Conservation (phyloP, 2,113 vertebrate genomes). For the Grantiella picta region DNA sequence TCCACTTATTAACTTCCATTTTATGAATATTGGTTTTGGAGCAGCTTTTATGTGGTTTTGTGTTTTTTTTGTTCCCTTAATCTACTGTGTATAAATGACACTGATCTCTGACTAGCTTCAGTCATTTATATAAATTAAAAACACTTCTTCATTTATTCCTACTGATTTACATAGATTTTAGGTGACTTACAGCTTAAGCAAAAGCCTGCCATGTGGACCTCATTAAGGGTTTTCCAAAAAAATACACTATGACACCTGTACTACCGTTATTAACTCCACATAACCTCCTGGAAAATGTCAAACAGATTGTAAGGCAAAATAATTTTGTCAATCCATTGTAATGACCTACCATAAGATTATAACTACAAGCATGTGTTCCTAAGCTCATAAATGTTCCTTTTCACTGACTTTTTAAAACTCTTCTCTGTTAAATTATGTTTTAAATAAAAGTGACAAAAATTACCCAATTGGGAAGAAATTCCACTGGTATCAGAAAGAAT, state of each 20-base stretch:
- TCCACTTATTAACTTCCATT: not conserved
- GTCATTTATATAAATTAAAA: not conserved
- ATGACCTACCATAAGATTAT: not conserved
- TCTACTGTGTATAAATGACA: not conserved
- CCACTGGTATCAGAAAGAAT: not conserved
- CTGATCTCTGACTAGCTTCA: not conserved
- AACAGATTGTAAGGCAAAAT: not conserved
- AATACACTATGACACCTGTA: not conserved
- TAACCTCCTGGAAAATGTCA: slow-evolving; percentile 28
- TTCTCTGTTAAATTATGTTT: not conserved
- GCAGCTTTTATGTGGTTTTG: not conserved
- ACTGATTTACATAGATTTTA: not conserved
- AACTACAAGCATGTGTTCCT: not conserved
- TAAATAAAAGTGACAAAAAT: not conserved
- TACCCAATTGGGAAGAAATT: not conserved
- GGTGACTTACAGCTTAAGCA: not conserved
- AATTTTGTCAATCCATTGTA: not conserved
- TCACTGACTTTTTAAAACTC: not conserved
- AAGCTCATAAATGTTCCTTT: not conserved
- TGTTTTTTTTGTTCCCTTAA: not conserved
- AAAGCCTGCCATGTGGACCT: not conserved
- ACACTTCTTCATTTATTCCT: not conserved
- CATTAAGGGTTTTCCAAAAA: not conserved
- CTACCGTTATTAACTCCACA: not conserved
- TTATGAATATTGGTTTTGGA: not conserved